phyloP scores from a whole-genome alignment of 1,140 invertebrate species.

The Proctacanthus coquilletti region DNA sequence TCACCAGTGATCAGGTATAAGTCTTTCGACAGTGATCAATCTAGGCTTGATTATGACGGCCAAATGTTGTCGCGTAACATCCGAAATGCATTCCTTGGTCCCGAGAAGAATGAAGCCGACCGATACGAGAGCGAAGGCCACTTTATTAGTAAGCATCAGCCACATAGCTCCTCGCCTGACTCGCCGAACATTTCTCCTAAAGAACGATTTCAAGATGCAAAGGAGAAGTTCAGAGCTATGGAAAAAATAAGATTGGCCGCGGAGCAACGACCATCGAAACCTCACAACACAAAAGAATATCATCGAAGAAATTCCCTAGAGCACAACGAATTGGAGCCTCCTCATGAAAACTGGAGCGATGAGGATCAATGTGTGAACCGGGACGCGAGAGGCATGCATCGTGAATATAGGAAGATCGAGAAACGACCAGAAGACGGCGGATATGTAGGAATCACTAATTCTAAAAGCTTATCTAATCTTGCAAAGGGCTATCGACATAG shows the following conservation, averaged over 20 bases:
- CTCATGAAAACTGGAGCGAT: constrained; percentile 20
- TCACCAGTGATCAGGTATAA: constrained; percentile 25
- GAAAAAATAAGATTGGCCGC: constrained; percentile 48
- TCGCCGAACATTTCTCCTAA: constrained; percentile 37
- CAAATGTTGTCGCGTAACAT: background rate
- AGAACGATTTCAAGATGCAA: constrained; percentile 66
- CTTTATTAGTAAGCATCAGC: constrained; percentile 9
- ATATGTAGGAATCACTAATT: constrained; percentile 7
- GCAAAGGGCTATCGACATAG: constrained; percentile 35
- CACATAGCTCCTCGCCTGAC: constrained; percentile 7
- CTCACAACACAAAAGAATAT: constrained; percentile 6
- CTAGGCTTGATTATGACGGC: background rate
- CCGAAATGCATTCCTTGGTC: background rate
- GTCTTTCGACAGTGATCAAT: constrained; percentile 7
- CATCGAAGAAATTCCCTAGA: constrained; percentile 17
- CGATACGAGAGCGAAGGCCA: constrained; percentile 4
- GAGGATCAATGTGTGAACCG: constrained; percentile 8
- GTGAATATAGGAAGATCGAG: background rate
- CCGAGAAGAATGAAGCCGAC: background rate
- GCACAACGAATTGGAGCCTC: constrained; percentile 7
- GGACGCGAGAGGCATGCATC: background rate
- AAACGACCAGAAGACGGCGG: constrained; percentile 2
- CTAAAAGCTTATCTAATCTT: constrained; percentile 18
- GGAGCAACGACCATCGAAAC: constrained; percentile 25
- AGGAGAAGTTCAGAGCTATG: constrained; percentile 64